Base-by-base conservation (phyloP, 2,797 vertebrate genomes). In the Bufotes viridis region DNA sequence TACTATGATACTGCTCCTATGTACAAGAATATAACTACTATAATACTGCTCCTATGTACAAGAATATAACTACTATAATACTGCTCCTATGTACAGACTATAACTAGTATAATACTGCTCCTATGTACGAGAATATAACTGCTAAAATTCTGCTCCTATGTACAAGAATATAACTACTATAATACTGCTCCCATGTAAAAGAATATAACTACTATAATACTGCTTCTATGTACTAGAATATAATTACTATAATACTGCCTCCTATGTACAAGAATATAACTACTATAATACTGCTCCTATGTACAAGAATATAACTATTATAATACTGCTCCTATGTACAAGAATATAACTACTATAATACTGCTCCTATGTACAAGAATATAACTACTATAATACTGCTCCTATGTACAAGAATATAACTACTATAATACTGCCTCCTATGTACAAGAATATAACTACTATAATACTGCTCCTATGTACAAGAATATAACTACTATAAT, bases 401-500 rank as follows among this genome's bases (percentile, higher is more conserved):
- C 65, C 65, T 69, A 69, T 69, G 3, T 69, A 69, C 13, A 69
- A 69, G 65, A 69, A 69, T 69, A 69, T 69, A 69, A 69, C 65
- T 69, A 29, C 65, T 69, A 69, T 69, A 26, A 69, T 69, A 29
- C n/a, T 69, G 24, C 65, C 69, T 20, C 69, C 69, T 72, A 42
- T 72, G n/a, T 72, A 72, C 69, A 72, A 72, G 69, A 72, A 72
- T 72, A 72, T 72, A 72, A 72, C 69, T 69, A 29, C 67, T 69
- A 69, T 29, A 69, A 69, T 69, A 69, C 67, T 69, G 17, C 69
- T 9, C 72, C 72, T 51, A 75, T 75, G 11, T 75, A 75, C 72
- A 49, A 51, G 42, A 75, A 75, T 75, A 75, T 75, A 75, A 75
- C 72, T 75, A 75, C 72, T 75, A 75, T 22, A 75, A 75, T 75